Conservation (phyloP, 2,888 invertebrate species). For the Drosophila neotestacea region DNA sequence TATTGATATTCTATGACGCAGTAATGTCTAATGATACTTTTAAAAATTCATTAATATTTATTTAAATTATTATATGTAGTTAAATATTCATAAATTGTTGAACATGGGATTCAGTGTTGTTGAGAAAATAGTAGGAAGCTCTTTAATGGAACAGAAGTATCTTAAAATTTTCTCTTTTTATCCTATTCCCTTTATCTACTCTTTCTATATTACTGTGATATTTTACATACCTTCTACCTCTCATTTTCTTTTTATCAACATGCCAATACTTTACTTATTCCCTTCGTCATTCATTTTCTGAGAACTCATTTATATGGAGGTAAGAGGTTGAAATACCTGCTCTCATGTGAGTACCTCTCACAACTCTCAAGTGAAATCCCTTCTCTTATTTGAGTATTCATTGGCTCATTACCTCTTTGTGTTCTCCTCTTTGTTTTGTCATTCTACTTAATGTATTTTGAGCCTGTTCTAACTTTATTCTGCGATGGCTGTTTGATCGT, state of each 20-base stretch:
- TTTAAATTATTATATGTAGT: no score
- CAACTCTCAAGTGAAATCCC: slow-evolving; percentile 1
- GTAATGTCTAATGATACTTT: not conserved
- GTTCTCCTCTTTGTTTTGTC: slow-evolving; percentile 22
- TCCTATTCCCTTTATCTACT: not conserved
- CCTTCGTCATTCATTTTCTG: slow-evolving; percentile 1
- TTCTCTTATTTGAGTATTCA: slow-evolving; percentile 23
- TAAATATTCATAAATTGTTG: no score
- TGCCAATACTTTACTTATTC: slow-evolving; percentile 2
- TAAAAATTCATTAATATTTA: not conserved
- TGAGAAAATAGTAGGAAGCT: not conserved
- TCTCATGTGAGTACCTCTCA: slow-evolving; percentile 4
- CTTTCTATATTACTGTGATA: not conserved
- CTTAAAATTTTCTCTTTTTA: not conserved
- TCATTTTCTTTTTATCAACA: not conserved
- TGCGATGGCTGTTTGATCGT: slow-evolving; percentile 17
- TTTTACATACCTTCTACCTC: not conserved
- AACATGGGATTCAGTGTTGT: no score
- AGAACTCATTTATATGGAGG: slow-evolving; percentile 12
- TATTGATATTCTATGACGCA: not conserved
- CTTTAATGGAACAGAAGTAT: not conserved
- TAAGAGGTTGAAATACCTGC: slow-evolving; percentile 16
- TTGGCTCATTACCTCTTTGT: slow-evolving; percentile 28
- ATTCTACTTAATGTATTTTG: slow-evolving; percentile 19
- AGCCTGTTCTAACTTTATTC: slow-evolving; percentile 23